These are phyloP conservation scores for Pristionchus japonicus DNA, from an alignment of 2,888 invertebrate genomes.

Conservation along the genomic window DNA sequence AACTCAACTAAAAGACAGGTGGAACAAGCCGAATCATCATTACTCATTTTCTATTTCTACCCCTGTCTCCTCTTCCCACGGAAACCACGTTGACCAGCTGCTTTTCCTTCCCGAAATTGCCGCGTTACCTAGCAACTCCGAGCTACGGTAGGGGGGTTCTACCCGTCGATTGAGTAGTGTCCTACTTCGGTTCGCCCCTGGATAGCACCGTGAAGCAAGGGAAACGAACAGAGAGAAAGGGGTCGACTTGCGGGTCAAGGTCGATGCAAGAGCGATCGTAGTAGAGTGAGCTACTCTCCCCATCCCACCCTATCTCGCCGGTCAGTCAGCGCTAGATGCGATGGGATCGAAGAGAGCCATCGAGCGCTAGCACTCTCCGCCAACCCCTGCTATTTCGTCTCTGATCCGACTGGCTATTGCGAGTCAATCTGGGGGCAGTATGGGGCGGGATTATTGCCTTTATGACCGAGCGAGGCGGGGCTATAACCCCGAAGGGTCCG, in stretches of 20 bases:
- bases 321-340: not conserved
- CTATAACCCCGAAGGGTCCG: not conserved
- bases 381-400: too few species aligned
- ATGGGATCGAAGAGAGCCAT: not conserved
- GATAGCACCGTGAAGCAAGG: not conserved
- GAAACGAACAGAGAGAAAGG: not conserved
- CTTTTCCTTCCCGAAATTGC: not conserved
- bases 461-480: not conserved
- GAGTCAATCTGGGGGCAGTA: constrained; percentile 13
- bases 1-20: not conserved
- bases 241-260: constrained; percentile 25
- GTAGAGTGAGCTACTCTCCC: constrained; percentile 8
- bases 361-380: too few species aligned
- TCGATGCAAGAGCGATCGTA: not conserved
- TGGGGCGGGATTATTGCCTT: not conserved
- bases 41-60: not conserved
- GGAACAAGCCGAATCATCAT: too few species aligned
- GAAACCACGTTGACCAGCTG: not conserved
- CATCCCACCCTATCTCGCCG: not conserved
- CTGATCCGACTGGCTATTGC: not conserved
- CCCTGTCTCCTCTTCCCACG: not conserved
- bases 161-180: too few species aligned
- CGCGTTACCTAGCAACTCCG: not conserved
- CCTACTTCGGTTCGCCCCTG: not conserved
- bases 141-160: not conserved